Evolutionary conservation across 2,113 vertebrate species (phyloP), one percentile per base, ranked within the genome.

Genomic region (Echinops telfairi): DNA sequence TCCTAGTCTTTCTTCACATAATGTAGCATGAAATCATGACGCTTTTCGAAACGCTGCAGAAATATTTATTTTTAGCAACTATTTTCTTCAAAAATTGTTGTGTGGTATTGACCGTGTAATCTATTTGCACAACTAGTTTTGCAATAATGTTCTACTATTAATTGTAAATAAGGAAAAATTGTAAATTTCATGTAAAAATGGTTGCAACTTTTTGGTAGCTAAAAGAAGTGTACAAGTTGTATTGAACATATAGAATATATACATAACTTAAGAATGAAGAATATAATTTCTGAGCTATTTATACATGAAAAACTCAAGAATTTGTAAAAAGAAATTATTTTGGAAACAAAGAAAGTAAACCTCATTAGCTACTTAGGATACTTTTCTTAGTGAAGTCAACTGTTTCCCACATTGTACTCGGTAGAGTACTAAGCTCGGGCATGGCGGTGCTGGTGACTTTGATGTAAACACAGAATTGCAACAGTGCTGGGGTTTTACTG

Each of bases 31-130:
- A 94, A 96, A 94, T 93, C 96, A 96, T 90, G 73, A 97, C 75
- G 95, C 94, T 97, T 97, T 53, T 97, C 90, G 85, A 97, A 97
- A 96, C 40, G 83, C 94, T 96, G 94, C 94, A 96, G 95, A 96
- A 96, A 95, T 97, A 95, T 95, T 97, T 97, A 97, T 97, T 97
- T 97, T 97, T 96, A 96, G 95, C 94, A 96, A 94, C 92, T 96
- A 96, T 95, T 95, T 97, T 97, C 95, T 95, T 97, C 93, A 85
- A 95, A 97, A 90, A 95, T 94, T 92, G 86, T 70, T 94, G 96
- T 95, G 94, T 94, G 81, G 92, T 96, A 94, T 91, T 93, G 90
- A 95, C 90, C 95, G 79, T 97, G 83, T 97, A 97, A 95, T 94
- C 90, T 95, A 96, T 93, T 95, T 97, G 95, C 94, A 97, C 96